phyloP scores from a whole-genome alignment of 2,113 vertebrate species.

The Natator depressus region DNA sequence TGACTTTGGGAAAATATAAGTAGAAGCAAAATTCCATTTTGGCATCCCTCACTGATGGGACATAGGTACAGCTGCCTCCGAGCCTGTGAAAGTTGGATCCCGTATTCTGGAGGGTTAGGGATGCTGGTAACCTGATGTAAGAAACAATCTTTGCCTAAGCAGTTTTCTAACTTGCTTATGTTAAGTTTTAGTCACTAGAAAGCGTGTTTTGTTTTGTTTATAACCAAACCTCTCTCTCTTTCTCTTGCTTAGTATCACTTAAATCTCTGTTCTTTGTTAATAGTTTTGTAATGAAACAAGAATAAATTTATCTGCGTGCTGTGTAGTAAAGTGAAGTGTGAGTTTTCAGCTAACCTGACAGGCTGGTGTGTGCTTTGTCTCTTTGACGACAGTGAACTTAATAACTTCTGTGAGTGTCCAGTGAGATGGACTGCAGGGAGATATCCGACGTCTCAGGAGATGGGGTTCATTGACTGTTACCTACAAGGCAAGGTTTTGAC shows the following conservation, averaged over 20 bases:
- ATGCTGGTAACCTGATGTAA: too few relatives aligned
- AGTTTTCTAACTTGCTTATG: too few relatives aligned
- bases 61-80: too few relatives aligned
- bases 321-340: background rate
- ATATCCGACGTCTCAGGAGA: background rate
- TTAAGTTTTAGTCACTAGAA: background rate
- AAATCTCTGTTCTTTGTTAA: background rate
- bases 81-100: too few relatives aligned
- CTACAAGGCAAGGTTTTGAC: background rate
- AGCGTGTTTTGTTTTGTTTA: background rate
- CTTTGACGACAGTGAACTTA: background rate
- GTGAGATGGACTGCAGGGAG: background rate
- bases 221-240: background rate
- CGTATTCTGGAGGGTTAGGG: too few relatives aligned
- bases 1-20: too few relatives aligned
- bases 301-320: background rate
- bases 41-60: too few relatives aligned
- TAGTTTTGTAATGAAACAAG: background rate
- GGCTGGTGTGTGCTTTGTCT: background rate
- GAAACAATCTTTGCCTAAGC: too few relatives aligned
- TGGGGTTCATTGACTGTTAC: background rate
- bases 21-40: too few relatives aligned
- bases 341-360: background rate
- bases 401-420: background rate
- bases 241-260: background rate